Base-by-base conservation (phyloP, 2,888 invertebrate genomes). In the Hermaeophaga mercurialis region DNA sequence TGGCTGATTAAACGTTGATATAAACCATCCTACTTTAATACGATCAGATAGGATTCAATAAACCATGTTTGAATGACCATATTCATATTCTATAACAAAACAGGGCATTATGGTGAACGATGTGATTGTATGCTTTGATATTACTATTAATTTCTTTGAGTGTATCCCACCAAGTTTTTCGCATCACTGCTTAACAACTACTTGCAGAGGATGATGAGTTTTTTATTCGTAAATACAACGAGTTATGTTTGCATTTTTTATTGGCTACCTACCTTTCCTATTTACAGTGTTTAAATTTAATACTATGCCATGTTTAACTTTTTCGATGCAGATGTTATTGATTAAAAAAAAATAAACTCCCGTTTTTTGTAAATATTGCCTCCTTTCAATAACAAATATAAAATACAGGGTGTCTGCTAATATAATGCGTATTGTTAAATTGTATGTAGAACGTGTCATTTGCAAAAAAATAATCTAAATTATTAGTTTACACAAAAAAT, bases 31-130 rank as follows among this genome's bases (percentile, higher is more conserved):
- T 64, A 65, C 67, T 66, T 66, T 63, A 59, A 52, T 61, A 54
- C 54, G 60, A 68, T 68, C 67, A 63, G 67, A 68, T 68, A 68
- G 38, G 65, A 68, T 68, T 66, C 65, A 65, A 57, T 62, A 62
- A 53, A 52, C 61, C 61, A 64, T 63, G 65, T 64, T 44, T 66
- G 61, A 68, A 59, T 58, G 67, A 66, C 66, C 65, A 66, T 66
- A 65, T 68, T 66, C 67, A 66, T 66, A 68, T 65, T 64, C 64
- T 63, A 65, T 65, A 64, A 63, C 58, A 54, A 54, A 55, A 47
- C 43, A 33, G 45, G 59, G 56, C 34, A 61, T 65, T 62, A 61
- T 59, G 57, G 58, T 65, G 67, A 64, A 64, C 67, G 61, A 61
- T 58, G 53, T 56, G 48, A 58, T 56, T 56, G 38, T 64, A 52